These are phyloP conservation scores for Microplitis manilae DNA, from an alignment of 2,888 invertebrate genomes.

Conservation along the genomic window DNA sequence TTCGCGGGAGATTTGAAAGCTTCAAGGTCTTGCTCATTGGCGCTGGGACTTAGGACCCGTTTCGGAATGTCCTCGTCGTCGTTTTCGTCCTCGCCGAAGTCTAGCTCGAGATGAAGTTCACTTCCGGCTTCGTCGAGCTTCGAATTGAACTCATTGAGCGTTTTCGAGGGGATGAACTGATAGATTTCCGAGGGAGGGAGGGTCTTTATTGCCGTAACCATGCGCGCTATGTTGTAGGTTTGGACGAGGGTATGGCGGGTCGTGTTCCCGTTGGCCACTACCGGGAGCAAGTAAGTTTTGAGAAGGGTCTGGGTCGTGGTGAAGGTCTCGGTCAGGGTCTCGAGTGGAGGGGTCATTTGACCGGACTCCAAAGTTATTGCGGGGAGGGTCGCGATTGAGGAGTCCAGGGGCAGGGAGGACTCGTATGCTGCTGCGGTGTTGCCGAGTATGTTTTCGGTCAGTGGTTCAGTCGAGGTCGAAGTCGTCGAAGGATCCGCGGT, in stretches of 20 bases:
- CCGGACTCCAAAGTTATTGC: slow-evolving; percentile 83
- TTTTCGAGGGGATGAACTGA: slow-evolving; percentile 89
- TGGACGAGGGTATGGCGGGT: slow-evolving; percentile 87
- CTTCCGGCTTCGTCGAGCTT: slow-evolving; percentile 91
- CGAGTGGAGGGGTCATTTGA: slow-evolving; percentile 88
- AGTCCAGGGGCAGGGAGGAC: slow-evolving; percentile 80
- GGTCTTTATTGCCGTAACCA: slow-evolving; percentile 93
- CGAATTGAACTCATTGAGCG: slow-evolving; percentile 90
- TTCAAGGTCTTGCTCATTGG: slow-evolving; percentile 79
- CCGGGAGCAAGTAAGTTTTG: slow-evolving; percentile 90
- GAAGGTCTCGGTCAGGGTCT: slow-evolving; percentile 92
- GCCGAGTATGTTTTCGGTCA: slow-evolving; percentile 90
- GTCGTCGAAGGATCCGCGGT: slow-evolving; percentile 76
- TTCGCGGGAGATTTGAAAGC: slow-evolving; percentile 77
- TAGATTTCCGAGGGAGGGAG: slow-evolving; percentile 89
- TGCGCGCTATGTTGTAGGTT: slow-evolving; percentile 88
- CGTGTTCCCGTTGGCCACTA: slow-evolving; percentile 83
- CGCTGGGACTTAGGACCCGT: slow-evolving; percentile 73
- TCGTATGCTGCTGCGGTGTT: slow-evolving; percentile 82
- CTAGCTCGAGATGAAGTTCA: slow-evolving; percentile 87
- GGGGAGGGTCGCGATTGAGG: slow-evolving; percentile 87
- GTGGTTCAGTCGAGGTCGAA: slow-evolving; percentile 79
- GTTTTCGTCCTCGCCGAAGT: slow-evolving; percentile 82
- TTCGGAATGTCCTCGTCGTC: slow-evolving; percentile 70
- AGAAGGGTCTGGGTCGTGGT: slow-evolving; percentile 91